Conservation (phyloP, 2,888 invertebrate species). For the Zhengitettix transpicula region DNA sequence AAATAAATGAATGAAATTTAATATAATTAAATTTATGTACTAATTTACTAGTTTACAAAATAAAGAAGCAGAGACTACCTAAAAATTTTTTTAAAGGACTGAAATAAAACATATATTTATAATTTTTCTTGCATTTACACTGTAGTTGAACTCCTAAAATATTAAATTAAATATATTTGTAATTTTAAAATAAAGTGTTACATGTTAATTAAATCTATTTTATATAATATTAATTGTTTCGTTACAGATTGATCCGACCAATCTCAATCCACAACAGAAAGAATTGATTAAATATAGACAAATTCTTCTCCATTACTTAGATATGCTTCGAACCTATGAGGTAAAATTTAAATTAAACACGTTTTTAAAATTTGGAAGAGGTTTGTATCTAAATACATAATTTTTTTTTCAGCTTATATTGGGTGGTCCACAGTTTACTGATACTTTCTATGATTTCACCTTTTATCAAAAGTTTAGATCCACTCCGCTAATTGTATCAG, state of each 20-base stretch:
- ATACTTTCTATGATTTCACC: conserved; percentile 41
- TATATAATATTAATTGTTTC: too few relatives aligned
- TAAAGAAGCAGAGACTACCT: too few relatives aligned
- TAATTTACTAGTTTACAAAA: too few relatives aligned
- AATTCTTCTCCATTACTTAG: conserved; percentile 49
- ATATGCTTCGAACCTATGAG: conserved; percentile 54
- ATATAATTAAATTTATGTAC: too few relatives aligned
- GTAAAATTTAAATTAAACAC: conserved; percentile 22
- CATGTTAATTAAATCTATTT: too few relatives aligned
- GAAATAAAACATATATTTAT: not conserved
- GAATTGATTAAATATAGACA: conserved; percentile 46
- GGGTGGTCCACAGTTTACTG: conserved; percentile 32
- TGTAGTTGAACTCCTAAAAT: not conserved
- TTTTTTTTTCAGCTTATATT: conserved; percentile 35
- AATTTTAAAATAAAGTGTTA: not conserved
- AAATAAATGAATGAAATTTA: too few relatives aligned
- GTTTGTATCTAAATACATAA: not conserved
- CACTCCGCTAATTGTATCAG: conserved; percentile 42
- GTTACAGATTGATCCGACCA: conserved; percentile 17
- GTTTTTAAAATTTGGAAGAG: not conserved
- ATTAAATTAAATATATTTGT: conserved; percentile 3
- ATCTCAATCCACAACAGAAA: conserved; percentile 45
- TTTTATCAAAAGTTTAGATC: conserved; percentile 53
- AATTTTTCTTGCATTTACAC: conserved; percentile 8
- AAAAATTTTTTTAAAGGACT: too few relatives aligned